Conservation (phyloP, 2,113 vertebrate genomes). For the Bufo bufo region DNA sequence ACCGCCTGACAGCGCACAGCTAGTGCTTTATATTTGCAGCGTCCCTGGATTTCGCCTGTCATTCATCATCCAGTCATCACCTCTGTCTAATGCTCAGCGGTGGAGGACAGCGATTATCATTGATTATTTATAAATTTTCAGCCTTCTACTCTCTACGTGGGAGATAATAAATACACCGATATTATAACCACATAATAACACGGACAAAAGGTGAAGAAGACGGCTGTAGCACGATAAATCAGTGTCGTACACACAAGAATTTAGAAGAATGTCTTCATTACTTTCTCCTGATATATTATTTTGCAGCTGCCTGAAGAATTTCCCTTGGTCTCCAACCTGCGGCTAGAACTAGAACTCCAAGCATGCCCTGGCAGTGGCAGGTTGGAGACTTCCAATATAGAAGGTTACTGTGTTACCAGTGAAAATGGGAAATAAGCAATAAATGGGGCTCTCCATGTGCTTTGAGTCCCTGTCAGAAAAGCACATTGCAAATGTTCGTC, state of each 20-base stretch:
- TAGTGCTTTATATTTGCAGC: not conserved
- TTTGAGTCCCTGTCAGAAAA: too few relatives aligned
- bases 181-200: conserved; percentile 18
- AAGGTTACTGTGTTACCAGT: too few relatives aligned
- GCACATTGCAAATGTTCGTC: too few relatives aligned
- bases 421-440: too few relatives aligned
- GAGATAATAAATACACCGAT: conserved; percentile 1
- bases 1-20: not conserved
- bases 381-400: too few relatives aligned
- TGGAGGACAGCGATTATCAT: not conserved
- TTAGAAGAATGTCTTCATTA: not conserved
- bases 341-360: not conserved
- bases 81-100: conserved; percentile 5
- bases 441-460: too few relatives aligned
- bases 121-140: conserved; percentile 34
- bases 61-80: conserved; percentile 32
- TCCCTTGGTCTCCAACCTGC: not conserved
- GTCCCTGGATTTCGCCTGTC: not conserved
- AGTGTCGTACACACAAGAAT: not conserved
- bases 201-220: not conserved
- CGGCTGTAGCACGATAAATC: not conserved
- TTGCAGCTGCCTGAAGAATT: not conserved
- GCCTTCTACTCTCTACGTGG: not conserved
- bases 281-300: not conserved
- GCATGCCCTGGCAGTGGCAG: not conserved